phyloP scores from a whole-genome alignment of 1,140 invertebrate species.

The Temnothorax curvispinosus region DNA sequence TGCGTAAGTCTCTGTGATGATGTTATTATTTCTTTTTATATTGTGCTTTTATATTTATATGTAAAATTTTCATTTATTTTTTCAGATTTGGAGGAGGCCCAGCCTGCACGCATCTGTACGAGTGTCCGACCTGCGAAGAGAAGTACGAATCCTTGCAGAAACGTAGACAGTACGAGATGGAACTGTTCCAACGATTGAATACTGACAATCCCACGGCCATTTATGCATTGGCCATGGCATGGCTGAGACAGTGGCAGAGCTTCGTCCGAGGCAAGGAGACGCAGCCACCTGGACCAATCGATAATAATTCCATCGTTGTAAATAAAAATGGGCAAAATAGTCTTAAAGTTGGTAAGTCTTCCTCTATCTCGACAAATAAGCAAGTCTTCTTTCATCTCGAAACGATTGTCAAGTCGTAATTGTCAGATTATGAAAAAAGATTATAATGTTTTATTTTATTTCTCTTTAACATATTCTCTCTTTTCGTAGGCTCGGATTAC shows the following conservation, averaged over 20 bases:
- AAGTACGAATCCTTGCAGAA: constrained; percentile 90
- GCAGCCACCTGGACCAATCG: constrained; percentile 94
- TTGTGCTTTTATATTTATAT: not conserved
- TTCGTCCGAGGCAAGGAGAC: constrained; percentile 92
- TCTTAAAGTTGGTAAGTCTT: constrained; percentile 84
- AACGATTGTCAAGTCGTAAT: not conserved
- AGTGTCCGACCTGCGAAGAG: constrained; percentile 91
- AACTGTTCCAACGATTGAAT: constrained; percentile 91
- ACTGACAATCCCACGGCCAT: constrained; percentile 88
- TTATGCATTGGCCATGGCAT: constrained; percentile 94
- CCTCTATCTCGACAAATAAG: not conserved
- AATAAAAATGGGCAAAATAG: constrained; percentile 87
- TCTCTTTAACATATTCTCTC: not conserved
- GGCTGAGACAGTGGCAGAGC: constrained; percentile 96
- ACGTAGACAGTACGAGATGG: constrained; percentile 91
- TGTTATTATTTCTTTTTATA: not conserved
- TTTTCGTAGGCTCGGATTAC: constrained; percentile 90
- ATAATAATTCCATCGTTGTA: constrained; percentile 91
- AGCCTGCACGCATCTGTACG: constrained; percentile 91
- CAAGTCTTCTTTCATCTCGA: not conserved
- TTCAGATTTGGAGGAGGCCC: constrained; percentile 93
- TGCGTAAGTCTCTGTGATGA: constrained; percentile 85
- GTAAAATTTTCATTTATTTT: constrained; percentile 12
- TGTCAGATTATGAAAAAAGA: not conserved
- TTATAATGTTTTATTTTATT: not conserved